These are phyloP conservation scores for Nephotettix cincticeps DNA, from an alignment of 1,140 invertebrate species.

Conservation along the genomic window DNA sequence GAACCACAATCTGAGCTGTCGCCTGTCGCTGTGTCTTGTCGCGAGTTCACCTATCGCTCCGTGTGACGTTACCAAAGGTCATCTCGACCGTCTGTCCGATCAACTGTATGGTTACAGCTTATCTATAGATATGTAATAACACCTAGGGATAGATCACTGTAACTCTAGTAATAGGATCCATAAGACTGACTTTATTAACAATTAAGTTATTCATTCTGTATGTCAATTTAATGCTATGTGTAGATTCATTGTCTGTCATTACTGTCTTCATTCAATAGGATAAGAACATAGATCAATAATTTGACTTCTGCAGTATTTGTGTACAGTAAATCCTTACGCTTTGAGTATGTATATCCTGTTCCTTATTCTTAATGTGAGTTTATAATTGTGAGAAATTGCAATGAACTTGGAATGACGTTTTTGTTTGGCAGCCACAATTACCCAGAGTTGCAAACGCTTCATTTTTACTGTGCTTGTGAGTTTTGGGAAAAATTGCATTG, in stretches of 20 bases:
- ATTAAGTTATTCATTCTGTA: conserved; percentile 8
- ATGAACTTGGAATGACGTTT: too few relatives aligned
- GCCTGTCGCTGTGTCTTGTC: not conserved
- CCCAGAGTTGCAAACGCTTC: too few relatives aligned
- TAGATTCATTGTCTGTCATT: not conserved
- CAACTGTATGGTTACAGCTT: not conserved
- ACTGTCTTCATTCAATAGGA: not conserved
- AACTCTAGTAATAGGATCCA: not conserved
- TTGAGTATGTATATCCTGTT: too few relatives aligned
- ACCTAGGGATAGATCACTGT: not conserved
- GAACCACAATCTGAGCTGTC: not conserved
- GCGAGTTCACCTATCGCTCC: not conserved
- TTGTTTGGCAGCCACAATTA: too few relatives aligned
- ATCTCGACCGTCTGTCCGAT: not conserved
- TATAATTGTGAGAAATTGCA: too few relatives aligned
- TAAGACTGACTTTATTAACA: conserved; percentile 1
- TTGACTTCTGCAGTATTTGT: not conserved
- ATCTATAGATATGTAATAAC: not conserved
- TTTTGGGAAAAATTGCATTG: too few relatives aligned
- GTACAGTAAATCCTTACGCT: not conserved
- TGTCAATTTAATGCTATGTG: not conserved
- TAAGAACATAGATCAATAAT: not conserved
- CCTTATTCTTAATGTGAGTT: too few relatives aligned
- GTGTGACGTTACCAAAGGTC: not conserved
- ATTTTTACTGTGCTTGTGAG: too few relatives aligned